Evolutionary conservation across 2,113 vertebrate genomes (phyloP).

Genomic region (Megaleporinus macrocephalus): DNA sequence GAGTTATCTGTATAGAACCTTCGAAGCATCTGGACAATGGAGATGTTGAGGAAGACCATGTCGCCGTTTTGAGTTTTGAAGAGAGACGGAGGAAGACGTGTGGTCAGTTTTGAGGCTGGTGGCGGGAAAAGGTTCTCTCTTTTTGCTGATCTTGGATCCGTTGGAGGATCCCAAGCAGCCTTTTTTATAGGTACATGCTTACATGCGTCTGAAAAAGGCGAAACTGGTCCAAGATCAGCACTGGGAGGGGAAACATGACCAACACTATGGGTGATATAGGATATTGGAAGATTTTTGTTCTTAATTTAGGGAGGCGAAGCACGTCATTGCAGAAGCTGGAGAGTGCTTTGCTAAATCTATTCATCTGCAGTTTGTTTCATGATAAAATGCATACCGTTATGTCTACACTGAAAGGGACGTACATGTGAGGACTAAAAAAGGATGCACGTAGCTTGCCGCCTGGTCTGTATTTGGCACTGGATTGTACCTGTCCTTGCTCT

Average conservation of each 20-base stretch:
- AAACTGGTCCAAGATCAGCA: background rate
- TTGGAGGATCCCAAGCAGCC: background rate
- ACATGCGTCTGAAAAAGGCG: background rate
- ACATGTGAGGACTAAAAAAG: background rate
- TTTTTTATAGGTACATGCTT: background rate
- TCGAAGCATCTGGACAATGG: slow-evolving; percentile 14
- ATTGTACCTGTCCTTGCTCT: slow-evolving; percentile 23
- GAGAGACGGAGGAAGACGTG: background rate
- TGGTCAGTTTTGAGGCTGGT: background rate
- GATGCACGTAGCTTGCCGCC: slow-evolving; percentile 18
- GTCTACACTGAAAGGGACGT: slow-evolving; percentile 15
- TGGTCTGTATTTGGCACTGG: slow-evolving; percentile 20
- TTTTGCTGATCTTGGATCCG: background rate
- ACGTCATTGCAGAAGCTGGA: slow-evolving; percentile 13
- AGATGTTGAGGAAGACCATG: background rate
- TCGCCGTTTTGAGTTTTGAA: slow-evolving; percentile 10
- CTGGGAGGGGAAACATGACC: background rate
- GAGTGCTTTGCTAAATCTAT: background rate
- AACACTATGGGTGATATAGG: slow-evolving; percentile 1
- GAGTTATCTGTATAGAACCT: slow-evolving; percentile 18
- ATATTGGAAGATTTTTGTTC: slow-evolving; percentile 5
- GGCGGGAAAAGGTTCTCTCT: background rate
- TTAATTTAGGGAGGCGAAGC: slow-evolving; percentile 17
- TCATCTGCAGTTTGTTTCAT: slow-evolving; percentile 7
- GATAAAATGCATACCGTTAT: slow-evolving; percentile 1